These are phyloP conservation scores for Hiodon alosoides DNA, from an alignment of 2,113 vertebrate genomes.

Conservation along the genomic window DNA sequence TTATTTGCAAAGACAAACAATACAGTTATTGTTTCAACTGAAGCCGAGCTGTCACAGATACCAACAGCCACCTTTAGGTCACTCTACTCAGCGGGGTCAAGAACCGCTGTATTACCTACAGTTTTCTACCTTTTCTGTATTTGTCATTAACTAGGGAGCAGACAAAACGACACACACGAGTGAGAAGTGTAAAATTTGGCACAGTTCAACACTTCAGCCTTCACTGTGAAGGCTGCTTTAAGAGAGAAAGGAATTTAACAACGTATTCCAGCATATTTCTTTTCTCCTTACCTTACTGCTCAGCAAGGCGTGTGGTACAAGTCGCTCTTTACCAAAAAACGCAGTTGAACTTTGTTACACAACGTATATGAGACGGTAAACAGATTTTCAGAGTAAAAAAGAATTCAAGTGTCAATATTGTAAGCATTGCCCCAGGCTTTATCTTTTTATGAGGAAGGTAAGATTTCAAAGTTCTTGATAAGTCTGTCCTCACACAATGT, in stretches of 20 bases:
- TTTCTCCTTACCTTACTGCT: not conserved
- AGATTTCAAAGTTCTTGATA: not conserved
- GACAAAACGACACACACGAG: not conserved
- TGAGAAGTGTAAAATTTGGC: not conserved
- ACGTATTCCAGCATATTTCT: conserved; percentile 24
- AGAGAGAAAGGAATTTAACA: conserved; percentile 7
- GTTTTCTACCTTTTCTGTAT: not conserved
- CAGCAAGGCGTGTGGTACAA: not conserved
- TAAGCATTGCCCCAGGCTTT: no score
- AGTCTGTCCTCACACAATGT: not conserved
- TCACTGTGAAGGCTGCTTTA: conserved; percentile 1
- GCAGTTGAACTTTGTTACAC: no score
- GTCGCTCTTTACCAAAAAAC: no score
- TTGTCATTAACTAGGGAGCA: conserved; percentile 3
- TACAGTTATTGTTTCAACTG: conserved; percentile 21
- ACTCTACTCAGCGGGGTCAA: no score
- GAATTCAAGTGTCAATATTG: conserved; percentile 17
- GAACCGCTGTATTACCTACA: not conserved
- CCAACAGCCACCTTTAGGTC: no score
- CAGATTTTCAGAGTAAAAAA: conserved; percentile 6
- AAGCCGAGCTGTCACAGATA: conserved; percentile 8
- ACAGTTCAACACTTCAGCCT: not conserved
- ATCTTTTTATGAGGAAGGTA: conserved; percentile 9
- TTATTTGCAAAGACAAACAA: conserved; percentile 27
- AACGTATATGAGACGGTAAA: conserved; percentile 14